Percentiles rank a stretch among this genome's conserved stretches.
Evolutionary conservation across 1,140 invertebrate species (phyloP).

Genomic region (Meloidogyne floridensis): DNA sequence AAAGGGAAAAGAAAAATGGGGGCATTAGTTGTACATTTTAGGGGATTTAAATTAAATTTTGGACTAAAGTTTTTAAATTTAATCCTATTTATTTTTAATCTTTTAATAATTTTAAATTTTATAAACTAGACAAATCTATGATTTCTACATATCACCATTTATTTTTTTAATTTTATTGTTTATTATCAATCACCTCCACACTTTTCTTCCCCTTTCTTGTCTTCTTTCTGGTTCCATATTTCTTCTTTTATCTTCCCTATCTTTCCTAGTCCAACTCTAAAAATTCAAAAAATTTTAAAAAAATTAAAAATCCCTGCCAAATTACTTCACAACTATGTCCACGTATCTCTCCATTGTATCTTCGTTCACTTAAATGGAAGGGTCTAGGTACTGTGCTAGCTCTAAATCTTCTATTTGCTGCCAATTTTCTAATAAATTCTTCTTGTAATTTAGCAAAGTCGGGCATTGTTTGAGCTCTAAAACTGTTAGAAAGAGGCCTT

Average conservation of each 20-base stretch:
- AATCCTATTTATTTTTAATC: too few relatives aligned
- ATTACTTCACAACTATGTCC: constrained; percentile 20
- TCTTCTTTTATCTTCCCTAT: constrained; percentile 14
- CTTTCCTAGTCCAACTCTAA: constrained; percentile 26
- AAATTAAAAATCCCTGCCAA: neutral
- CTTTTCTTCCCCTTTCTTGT: neutral
- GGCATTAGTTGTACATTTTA: constrained; percentile 1
- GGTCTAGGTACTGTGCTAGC: constrained; percentile 22
- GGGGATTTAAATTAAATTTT: neutral
- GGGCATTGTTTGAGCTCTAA: constrained; percentile 19
- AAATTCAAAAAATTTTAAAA: neutral
- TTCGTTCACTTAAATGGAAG: constrained; percentile 24
- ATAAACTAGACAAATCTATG: too few relatives aligned
- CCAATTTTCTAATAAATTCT: constrained; percentile 24
- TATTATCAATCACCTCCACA: neutral
- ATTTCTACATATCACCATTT: too few relatives aligned
- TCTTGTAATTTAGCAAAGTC: constrained; percentile 31
- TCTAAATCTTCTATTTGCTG: constrained; percentile 11
- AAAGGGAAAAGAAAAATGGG: constrained; percentile 68
- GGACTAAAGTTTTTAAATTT: constrained; percentile 13
- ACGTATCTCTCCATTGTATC: neutral
- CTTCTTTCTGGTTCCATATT: neutral
- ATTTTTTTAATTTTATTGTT: neutral
- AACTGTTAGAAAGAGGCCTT: neutral
- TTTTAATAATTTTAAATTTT: too few relatives aligned